Base-by-base conservation (phyloP, 2,113 vertebrate genomes). In the Neogobius melanostomus region DNA sequence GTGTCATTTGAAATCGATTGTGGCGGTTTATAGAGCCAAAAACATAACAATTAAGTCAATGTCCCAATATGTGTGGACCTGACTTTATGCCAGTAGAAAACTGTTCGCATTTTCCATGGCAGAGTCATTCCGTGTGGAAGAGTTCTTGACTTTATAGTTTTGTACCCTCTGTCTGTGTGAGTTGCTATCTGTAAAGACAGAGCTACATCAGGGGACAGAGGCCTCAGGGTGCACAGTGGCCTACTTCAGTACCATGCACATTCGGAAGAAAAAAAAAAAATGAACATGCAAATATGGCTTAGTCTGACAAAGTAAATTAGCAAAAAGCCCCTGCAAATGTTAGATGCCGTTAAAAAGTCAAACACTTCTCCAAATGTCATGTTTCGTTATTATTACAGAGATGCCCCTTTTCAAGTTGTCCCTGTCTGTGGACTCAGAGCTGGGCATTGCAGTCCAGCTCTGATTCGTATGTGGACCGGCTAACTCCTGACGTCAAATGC, bases 191-290 rank as follows among this genome's bases (percentile, higher is more conserved):
- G 63, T 42, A 75, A 64, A 72, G 59, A 60, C 8, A 66, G 51
- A 71, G 64, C 62, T 57, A 69, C 75, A 84, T 80, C 68, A 68
- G 86, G 77, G 78, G 60, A 86, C 68, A 65, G 21, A 43, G 56
- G 81, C 89, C 90, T 84, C 47, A 66, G 87, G 88, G 83, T 81
- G 75, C 70, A 81, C 64, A 82, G 74, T 89, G 89, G 73, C 84
- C 90, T 82, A 90, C 87, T 89, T 91, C 69, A 77, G 78, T 66
- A 85, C 63, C 56, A 14, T 78, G 71, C 59, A 74, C 62, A 67
- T 11, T 64, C 53, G 72, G 53, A 28, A 66, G 53, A 28, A 66
- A 67, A 69, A 72, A 66, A 45, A 2, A 21, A 51, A 56, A 28
- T 28, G 28, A 11, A 75, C 36, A 75, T 43, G 44, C 69, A 71